A percentile compares a stretch with the other conserved stretches of the same genome.
These are phyloP conservation scores for Cantharis lateralis DNA, from an alignment of 2,888 invertebrate species.

Conservation along the genomic window DNA sequence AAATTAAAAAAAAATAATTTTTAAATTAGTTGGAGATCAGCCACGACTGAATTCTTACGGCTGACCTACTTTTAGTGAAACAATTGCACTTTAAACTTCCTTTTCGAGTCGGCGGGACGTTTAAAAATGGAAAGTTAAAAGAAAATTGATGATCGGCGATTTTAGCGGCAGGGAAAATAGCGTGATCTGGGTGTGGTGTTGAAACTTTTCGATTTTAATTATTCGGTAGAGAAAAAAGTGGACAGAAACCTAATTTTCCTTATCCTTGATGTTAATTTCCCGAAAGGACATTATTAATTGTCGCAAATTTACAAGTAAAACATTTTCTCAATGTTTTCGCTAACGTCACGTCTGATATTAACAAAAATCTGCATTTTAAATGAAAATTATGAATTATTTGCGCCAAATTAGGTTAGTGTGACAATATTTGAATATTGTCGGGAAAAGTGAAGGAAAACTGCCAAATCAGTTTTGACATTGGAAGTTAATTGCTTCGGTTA, in stretches of 20 bases:
- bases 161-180: background rate
- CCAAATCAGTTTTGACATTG: background rate
- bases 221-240: background rate
- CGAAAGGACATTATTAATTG: background rate
- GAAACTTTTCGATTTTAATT: background rate
- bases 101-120: background rate
- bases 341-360: background rate
- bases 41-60: background rate
- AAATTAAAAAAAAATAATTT: too few relatives aligned
- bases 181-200: background rate
- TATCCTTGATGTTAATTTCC: background rate
- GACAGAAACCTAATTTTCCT: background rate
- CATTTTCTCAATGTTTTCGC: background rate
- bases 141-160: background rate
- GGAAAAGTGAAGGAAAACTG: background rate
- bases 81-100: too few relatives aligned
- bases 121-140: background rate
- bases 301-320: background rate
- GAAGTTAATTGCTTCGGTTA: background rate
- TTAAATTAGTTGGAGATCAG: too few relatives aligned
- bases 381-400: background rate
- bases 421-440: slow-evolving; percentile 7
- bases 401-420: slow-evolving; percentile 5
- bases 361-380: background rate
- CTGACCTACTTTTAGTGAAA: background rate